Evolutionary conservation across 92 coral and sea anemone species (phyloP).

Genomic region (Galaxea fascicularis): DNA sequence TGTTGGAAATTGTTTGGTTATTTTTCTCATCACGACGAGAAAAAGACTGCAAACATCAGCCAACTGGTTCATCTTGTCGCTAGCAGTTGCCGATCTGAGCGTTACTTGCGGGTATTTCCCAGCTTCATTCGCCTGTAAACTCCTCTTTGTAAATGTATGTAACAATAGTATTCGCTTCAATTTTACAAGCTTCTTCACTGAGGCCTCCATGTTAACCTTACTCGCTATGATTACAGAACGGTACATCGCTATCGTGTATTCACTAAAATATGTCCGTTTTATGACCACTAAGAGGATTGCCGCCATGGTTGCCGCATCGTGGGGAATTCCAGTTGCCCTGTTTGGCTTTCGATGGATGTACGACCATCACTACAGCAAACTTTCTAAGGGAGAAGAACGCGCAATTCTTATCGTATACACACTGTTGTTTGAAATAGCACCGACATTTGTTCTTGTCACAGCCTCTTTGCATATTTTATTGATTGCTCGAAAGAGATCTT

Average conservation of each 20-base stretch:
- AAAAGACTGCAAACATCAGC: slow-evolving; percentile 20
- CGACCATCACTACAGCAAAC: background rate
- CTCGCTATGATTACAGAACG: slow-evolving; percentile 34
- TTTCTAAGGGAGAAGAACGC: background rate
- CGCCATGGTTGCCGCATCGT: background rate
- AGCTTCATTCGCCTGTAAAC: slow-evolving; percentile 5
- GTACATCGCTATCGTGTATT: slow-evolving; percentile 34
- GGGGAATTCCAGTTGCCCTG: slow-evolving; percentile 29
- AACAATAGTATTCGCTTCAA: slow-evolving; percentile 14
- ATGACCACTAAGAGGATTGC: slow-evolving; percentile 2
- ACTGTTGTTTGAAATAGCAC: slow-evolving; percentile 29
- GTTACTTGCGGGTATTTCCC: slow-evolving; percentile 38
- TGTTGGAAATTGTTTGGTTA: slow-evolving; percentile 17
- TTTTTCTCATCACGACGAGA: slow-evolving; percentile 13
- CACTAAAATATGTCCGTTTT: slow-evolving; percentile 18
- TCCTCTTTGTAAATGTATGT: background rate
- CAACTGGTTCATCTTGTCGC: slow-evolving; percentile 34
- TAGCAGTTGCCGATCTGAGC: slow-evolving; percentile 35
- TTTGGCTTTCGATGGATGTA: slow-evolving; percentile 4
- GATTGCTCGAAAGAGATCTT: slow-evolving; percentile 12
- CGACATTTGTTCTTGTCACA: slow-evolving; percentile 1
- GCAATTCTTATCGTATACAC: slow-evolving; percentile 8
- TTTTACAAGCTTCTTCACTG: slow-evolving; percentile 7
- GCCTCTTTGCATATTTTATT: slow-evolving; percentile 21
- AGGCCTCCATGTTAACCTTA: slow-evolving; percentile 17